Evolutionary conservation across 2,797 vertebrate species (phyloP), one percentile per base, ranked within the genome.

Genomic region (Anguilla pacifica): DNA sequence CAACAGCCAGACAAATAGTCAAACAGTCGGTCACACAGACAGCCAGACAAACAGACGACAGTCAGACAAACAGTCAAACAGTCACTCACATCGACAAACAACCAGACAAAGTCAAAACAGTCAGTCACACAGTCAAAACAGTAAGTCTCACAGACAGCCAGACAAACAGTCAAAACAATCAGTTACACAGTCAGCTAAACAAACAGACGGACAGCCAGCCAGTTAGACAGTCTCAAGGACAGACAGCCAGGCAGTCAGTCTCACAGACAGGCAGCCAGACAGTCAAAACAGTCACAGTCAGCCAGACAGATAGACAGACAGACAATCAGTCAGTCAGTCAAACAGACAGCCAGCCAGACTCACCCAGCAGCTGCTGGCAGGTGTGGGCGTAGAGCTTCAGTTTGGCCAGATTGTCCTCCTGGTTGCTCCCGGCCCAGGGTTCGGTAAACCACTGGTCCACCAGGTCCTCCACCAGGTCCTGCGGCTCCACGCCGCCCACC

Each of bases 361-460:
- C 91, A 99, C 98, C 98, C 77, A 99, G 96, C 93, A 97, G 97
- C 92, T 98, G 96, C 89, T 97, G 97, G 94, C 98, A 99, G 90
- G 97, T 96, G 90, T 99, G 97, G 11, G 97, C 97, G 0, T 98
- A 99, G 17, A 99, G 97, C 94, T 97, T 97, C 84, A 99, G 97
- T 94, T 98, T 98, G 95, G 94, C 97, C 93, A 98, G 97, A 96
- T 99, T 99, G 96, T 99, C 97, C 0, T 94, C 95, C 92, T 98
- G 97, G 88, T 98, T 97, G 94, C 98, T 98, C 0, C 96, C 96
- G 89, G 95, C 94, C 98, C 97, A 99, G 0, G 97, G 96, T 90
- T 97, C 97, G 79, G 91, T 96, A 83, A 97, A 94, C 98, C 98
- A 99, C 91, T 98, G 97, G 0, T 97, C 97, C 93, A 97, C 96